Percentiles rank a stretch among this genome's conserved stretches.
Conservation (phyloP, 2,888 invertebrate genomes). For the Hypena proboscidalis region DNA sequence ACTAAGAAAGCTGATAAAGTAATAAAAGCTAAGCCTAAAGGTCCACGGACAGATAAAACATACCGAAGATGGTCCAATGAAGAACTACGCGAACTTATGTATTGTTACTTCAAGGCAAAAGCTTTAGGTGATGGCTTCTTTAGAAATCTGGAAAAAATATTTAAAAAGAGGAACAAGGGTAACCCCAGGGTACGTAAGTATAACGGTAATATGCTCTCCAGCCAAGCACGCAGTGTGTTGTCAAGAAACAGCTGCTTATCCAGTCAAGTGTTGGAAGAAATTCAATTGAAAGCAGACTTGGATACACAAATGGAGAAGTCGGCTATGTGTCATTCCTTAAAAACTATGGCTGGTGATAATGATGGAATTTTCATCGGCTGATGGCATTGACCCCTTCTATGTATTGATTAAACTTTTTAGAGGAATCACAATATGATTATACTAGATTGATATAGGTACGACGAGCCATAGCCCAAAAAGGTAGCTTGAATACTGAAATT, state of each 20-base stretch:
- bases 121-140: background rate
- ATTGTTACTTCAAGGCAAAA: background rate
- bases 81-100: background rate
- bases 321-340: no score
- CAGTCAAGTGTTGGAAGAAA: background rate
- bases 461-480: no score
- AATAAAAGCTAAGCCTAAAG: no score
- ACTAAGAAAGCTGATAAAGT: no score
- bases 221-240: background rate
- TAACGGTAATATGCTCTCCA: background rate
- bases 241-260: background rate
- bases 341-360: no score
- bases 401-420: no score
- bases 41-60: no score
- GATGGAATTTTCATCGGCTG: no score
- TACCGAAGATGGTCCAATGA: background rate
- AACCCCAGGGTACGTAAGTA: background rate
- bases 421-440: no score
- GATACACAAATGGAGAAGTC: background rate
- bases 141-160: background rate
- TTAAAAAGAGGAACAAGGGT: background rate
- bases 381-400: no score
- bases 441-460: no score
- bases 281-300: background rate
- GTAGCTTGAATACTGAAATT: no score